A percentile compares a stretch with the other conserved stretches of the same genome.
Conservation (phyloP, 2,888 invertebrate species). For the Colletes collaris region DNA sequence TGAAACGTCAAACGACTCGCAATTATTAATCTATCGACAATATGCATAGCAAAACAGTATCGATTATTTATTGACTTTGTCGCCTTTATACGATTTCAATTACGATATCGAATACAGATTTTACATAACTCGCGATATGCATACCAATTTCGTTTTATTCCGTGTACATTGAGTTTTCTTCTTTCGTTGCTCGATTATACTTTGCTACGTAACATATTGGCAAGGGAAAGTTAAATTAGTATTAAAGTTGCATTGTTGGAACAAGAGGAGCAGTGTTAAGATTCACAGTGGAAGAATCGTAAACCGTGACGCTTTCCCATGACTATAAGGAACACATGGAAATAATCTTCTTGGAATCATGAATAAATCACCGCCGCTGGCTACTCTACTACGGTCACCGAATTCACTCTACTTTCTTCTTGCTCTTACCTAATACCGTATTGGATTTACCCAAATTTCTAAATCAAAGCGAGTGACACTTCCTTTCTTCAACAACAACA, state of each 20-base stretch:
- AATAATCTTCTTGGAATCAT: not conserved
- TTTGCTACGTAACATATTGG: too few species aligned
- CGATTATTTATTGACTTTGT: not conserved
- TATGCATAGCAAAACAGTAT: not conserved
- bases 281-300: not conserved
- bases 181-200: too few species aligned
- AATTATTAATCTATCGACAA: not conserved
- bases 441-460: not conserved
- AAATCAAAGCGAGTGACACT: too few species aligned
- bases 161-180: too few species aligned
- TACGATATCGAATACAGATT: too few species aligned
- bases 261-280: not conserved
- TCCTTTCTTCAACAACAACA: not conserved
- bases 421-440: not conserved
- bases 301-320: not conserved
- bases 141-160: too few species aligned
- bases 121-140: too few species aligned
- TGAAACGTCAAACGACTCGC: not conserved
- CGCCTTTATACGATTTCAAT: too few species aligned
- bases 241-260: not conserved
- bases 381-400: not conserved
- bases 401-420: slow-evolving; percentile 1
- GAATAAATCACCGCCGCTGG: slow-evolving; percentile 5
- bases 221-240: not conserved
- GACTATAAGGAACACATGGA: not conserved